Evolutionary conservation across 1,140 invertebrate genomes (phyloP).

Genomic region (Calliopsis andreniformis): DNA sequence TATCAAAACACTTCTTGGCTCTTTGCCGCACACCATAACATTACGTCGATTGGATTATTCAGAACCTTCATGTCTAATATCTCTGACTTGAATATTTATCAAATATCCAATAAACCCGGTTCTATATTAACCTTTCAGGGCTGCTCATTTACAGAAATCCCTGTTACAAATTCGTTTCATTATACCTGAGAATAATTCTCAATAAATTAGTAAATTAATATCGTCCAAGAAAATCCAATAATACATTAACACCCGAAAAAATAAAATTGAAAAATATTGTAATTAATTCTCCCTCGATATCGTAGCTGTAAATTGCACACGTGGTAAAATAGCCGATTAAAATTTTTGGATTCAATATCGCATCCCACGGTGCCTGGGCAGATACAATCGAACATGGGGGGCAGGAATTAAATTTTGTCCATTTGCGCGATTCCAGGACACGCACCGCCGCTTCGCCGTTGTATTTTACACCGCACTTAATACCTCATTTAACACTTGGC

Average conservation of each 20-base stretch:
- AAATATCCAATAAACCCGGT: too few relatives aligned
- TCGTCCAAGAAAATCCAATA: too few relatives aligned
- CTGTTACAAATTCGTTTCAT: too few relatives aligned
- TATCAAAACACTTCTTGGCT: conserved; percentile 47
- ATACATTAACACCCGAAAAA: too few relatives aligned
- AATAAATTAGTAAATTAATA: too few relatives aligned
- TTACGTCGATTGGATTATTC: conserved; percentile 17
- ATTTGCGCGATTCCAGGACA: background rate
- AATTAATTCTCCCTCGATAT: too few relatives aligned
- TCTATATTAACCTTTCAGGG: too few relatives aligned
- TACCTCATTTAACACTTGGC: conserved; percentile 28
- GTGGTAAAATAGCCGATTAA: conserved; percentile 2
- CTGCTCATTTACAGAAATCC: too few relatives aligned
- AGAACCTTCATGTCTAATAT: background rate
- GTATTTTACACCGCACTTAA: conserved; percentile 33
- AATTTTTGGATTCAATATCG: conserved; percentile 11
- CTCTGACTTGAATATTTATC: too few relatives aligned
- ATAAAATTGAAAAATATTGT: too few relatives aligned
- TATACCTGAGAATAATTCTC: too few relatives aligned
- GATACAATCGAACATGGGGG: conserved; percentile 18
- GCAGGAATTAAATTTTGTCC: conserved; percentile 33
- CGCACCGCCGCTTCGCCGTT: conserved; percentile 3
- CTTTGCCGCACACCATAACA: conserved; percentile 30
- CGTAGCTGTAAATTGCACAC: background rate
- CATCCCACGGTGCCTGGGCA: background rate